Conservation (phyloP, 1,140 invertebrate genomes). For the Drosophila nebulosa region DNA sequence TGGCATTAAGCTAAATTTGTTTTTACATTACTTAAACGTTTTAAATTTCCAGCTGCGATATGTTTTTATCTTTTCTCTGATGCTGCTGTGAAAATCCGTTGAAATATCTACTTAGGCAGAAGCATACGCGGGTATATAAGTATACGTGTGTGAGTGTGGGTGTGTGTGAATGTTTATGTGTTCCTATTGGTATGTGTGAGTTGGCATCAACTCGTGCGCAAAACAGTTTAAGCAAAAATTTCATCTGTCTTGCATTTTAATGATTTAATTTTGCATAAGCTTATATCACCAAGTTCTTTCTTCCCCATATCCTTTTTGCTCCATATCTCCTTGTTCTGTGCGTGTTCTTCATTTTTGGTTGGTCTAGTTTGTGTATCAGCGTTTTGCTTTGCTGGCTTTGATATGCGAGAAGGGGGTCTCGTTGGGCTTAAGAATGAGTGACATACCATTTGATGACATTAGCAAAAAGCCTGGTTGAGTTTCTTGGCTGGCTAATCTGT, state of each 20-base stretch:
- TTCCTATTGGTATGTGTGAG: constrained; percentile 38
- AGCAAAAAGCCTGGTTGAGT: constrained; percentile 49
- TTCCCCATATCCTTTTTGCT: neutral
- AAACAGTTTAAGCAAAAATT: constrained; percentile 68
- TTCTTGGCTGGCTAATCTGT: constrained; percentile 39
- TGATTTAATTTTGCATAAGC: constrained; percentile 75
- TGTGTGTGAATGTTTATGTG: neutral
- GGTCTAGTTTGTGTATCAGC: neutral
- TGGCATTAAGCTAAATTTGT: neutral
- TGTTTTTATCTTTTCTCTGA: constrained; percentile 34
- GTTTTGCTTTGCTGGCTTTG: neutral
- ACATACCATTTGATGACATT: constrained; percentile 67
- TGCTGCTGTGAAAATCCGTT: constrained; percentile 56
- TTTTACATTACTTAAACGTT: constrained; percentile 33
- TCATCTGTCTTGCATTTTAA: constrained; percentile 70
- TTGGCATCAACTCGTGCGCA: constrained; percentile 64
- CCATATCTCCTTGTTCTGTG: neutral
- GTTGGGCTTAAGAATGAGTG: constrained; percentile 40
- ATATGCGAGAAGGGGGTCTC: constrained; percentile 11
- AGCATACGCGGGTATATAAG: constrained; percentile 29
- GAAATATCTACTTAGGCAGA: constrained; percentile 67
- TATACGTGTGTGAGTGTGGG: constrained; percentile 8
- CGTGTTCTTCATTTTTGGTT: constrained; percentile 12
- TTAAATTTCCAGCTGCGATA: constrained; percentile 51
- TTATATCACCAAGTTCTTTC: constrained; percentile 29